Conservation (phyloP, 2,113 vertebrate genomes). For the Lycaon pictus region DNA sequence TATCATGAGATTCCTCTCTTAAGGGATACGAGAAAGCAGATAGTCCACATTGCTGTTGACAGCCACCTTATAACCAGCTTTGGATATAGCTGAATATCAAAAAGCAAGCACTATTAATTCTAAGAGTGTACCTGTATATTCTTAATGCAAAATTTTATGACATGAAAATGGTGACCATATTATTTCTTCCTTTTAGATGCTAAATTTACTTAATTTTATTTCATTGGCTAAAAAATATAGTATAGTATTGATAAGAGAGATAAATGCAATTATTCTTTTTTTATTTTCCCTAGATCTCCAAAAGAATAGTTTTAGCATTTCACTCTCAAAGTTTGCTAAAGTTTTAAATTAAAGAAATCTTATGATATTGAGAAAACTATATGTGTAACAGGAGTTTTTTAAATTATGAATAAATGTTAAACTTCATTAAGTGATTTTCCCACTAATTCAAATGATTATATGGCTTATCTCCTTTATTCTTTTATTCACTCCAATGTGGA, state of each 20-base stretch:
- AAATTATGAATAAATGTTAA: not conserved
- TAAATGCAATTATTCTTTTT: not conserved
- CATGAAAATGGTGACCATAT: not conserved
- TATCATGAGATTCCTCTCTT: not conserved
- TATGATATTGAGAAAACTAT: not conserved
- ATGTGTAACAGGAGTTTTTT: not conserved
- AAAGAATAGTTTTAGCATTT: not conserved
- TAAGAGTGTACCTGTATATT: not conserved
- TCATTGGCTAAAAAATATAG: not conserved
- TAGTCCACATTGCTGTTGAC: not conserved
- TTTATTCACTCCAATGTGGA: not conserved
- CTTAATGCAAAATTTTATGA: not conserved
- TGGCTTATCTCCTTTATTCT: not conserved
- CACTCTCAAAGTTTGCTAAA: not conserved
- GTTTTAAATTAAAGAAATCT: not conserved
- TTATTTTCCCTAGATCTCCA: not conserved
- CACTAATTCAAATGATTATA: not conserved
- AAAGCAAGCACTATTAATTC: not conserved
- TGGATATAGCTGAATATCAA: not conserved
- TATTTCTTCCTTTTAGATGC: not conserved
- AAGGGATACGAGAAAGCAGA: not conserved
- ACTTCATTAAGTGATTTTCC: slow-evolving; percentile 5
- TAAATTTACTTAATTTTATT: slow-evolving; percentile 18
- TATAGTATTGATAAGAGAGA: not conserved
- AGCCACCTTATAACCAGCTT: not conserved